Base-by-base conservation (phyloP, 2,888 invertebrate species). In the Chaetoderma sp. region DNA sequence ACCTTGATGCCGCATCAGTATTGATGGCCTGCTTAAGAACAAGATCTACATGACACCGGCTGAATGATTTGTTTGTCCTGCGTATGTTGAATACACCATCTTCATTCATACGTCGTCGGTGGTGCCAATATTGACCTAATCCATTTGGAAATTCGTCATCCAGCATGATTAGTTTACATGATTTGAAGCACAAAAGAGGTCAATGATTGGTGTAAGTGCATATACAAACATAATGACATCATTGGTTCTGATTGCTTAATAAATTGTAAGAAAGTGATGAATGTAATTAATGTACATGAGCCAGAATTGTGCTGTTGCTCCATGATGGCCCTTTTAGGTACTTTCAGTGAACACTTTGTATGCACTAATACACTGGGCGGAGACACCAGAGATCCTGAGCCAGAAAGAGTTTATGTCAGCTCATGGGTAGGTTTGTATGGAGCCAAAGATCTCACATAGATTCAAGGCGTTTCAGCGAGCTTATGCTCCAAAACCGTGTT, bases 111-210 rank as follows among this genome's bases (percentile, higher is more conserved):
- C 25, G 18, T 3, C 57, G 28, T 59, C 47, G 3, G 59, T 16
- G 30, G 30, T 27, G 6, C 59, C 63, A 18, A 63, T 47, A 58
- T 71, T 73, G 10, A 71, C 18, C 33, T 69, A 36, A 52, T 73
- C 67, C 18, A 73, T 32, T 25, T 71, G 65, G 32, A 63, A 73
- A 42, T 60, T 71, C 6, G 64, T 52, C 70, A 73, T 57, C 74
- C 71, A 74, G 28, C 72, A 47, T 6, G 72, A 42, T 60, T 74
- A 73, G 49, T 71, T 71, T 5, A 63, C 55, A 13, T 67, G 52
- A 60, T 62, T 68, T 21, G 60, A 65, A 8, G 64, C 63, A 64
- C 71, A 74, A 56, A 68, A 73, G 4, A 71, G 50, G 21, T 58
- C 45, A 32, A 67, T 65, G 2, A 60, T 6, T 33, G 61, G 54